These are phyloP conservation scores for Lycophotia porphyrea DNA, from an alignment of 2,888 invertebrate species.

Conservation along the genomic window DNA sequence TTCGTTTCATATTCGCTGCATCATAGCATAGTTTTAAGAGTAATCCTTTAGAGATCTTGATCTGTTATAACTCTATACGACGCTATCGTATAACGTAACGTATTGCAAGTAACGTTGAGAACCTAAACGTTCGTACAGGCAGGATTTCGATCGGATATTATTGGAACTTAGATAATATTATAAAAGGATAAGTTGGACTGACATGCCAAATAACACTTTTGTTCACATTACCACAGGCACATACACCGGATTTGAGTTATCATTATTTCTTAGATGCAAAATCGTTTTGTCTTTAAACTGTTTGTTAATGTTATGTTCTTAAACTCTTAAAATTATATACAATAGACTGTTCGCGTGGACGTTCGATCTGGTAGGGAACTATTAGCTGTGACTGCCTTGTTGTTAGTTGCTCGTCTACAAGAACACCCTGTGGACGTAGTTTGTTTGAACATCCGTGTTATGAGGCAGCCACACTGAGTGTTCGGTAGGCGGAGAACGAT, in stretches of 20 bases:
- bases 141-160: constrained; percentile 25
- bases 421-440: not conserved
- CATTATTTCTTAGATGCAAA: not conserved
- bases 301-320: not conserved
- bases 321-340: constrained; percentile 3
- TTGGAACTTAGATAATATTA: constrained; percentile 2
- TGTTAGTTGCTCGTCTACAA: not conserved
- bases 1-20: constrained; percentile 20
- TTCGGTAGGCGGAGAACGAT: constrained; percentile 10
- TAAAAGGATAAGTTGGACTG: constrained; percentile 9
- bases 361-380: not conserved
- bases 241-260: not conserved
- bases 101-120: not conserved
- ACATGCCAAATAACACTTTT: not conserved
- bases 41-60: constrained; percentile 22
- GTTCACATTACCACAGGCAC: not conserved
- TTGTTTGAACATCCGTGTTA: not conserved
- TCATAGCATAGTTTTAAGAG: constrained; percentile 32
- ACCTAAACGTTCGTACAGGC: not conserved
- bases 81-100: not conserved
- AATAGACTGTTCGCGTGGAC: constrained; percentile 8
- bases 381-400: constrained; percentile 2
- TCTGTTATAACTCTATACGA: constrained; percentile 4
- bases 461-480: not conserved
- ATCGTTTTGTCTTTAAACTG: not conserved